Evolutionary conservation across 2,888 invertebrate species (phyloP), one percentile per base, ranked within the genome.

Genomic region (Diaphora mendica): DNA sequence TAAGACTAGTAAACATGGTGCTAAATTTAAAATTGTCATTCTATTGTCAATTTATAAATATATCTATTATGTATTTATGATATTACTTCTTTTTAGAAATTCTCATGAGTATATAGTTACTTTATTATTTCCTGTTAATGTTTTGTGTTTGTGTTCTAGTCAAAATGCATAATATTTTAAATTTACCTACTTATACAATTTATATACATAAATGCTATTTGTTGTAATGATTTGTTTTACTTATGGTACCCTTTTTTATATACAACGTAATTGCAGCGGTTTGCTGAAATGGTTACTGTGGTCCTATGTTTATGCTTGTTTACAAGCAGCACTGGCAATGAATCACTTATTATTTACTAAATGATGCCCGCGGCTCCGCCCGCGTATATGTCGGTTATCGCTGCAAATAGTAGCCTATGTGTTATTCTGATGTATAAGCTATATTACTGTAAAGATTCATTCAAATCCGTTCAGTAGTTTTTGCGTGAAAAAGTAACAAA

Each of bases 111-210:
- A 11, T 15, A 44, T 59, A 33, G 44, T 59, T 70, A 70, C 48
- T 35, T 66, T 59, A 62, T 55, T 42, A 55, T 73, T 48, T 71
- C 51, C 15, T 73, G 72, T 67, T n/a, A 51, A 70, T 66, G 59
- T 73, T 76, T 68, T 70, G 59, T 81, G 78, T 83, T 85, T 85
- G 76, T 86, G 69, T 86, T 88, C 88, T 88, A 88, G 88, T 89
- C 89, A 88, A 85, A 79, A 77, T 74, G 72, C 74, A 78, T 78
- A 74, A 72, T 70, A 66, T 33, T 70, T 71, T 73, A 42, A 26
- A 68, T 55, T 55, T 68, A 55, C 55, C 35, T 69, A 62, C 62
- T 26, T 59, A 59, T 23, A 73, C 59, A 64, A 74, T 55, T 73
- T 64, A 59, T 75, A 72, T 15, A 44, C 44, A 44, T 62, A 39